A percentile compares a stretch with the other conserved stretches of the same genome.
Evolutionary conservation across 1,140 invertebrate genomes (phyloP).

Genomic region (Drosophila takahashii): DNA sequence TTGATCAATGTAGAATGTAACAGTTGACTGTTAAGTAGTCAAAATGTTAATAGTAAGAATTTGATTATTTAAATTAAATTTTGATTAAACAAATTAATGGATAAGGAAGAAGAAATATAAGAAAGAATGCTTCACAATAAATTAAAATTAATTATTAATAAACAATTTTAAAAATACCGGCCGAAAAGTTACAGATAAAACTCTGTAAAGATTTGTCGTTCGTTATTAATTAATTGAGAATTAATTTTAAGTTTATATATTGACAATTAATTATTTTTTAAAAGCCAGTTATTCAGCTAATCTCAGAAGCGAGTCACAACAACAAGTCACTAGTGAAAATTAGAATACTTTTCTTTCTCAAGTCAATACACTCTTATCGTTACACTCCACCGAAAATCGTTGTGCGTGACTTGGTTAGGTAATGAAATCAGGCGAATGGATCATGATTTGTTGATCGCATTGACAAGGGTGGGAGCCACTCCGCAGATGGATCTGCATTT

Average conservation of each 20-base stretch:
- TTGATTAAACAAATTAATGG: background rate
- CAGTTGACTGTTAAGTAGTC: background rate
- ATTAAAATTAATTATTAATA: too few relatives aligned
- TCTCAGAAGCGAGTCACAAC: too few relatives aligned
- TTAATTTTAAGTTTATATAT: too few relatives aligned
- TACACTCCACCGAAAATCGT: background rate
- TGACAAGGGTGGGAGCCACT: slow-evolving; percentile 4
- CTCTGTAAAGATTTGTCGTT: too few relatives aligned
- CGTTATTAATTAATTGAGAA: too few relatives aligned
- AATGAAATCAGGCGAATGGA: slow-evolving; percentile 9
- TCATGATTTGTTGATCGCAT: slow-evolving; percentile 26
- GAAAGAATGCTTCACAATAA: background rate
- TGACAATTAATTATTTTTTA: too few relatives aligned
- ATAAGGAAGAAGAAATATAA: background rate
- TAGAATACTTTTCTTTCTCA: background rate
- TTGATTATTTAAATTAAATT: too few relatives aligned
- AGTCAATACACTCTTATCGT: slow-evolving; percentile 39
- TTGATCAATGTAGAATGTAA: background rate
- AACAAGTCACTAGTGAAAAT: background rate
- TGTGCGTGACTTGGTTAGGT: slow-evolving; percentile 24
- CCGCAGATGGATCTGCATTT: slow-evolving; percentile 28
- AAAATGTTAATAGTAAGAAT: background rate
- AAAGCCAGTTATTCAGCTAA: too few relatives aligned
- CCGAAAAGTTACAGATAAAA: too few relatives aligned
- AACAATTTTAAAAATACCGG: too few relatives aligned